Evolutionary conservation across 2,888 invertebrate genomes (phyloP).

Genomic region (Athalia rosae): DNA sequence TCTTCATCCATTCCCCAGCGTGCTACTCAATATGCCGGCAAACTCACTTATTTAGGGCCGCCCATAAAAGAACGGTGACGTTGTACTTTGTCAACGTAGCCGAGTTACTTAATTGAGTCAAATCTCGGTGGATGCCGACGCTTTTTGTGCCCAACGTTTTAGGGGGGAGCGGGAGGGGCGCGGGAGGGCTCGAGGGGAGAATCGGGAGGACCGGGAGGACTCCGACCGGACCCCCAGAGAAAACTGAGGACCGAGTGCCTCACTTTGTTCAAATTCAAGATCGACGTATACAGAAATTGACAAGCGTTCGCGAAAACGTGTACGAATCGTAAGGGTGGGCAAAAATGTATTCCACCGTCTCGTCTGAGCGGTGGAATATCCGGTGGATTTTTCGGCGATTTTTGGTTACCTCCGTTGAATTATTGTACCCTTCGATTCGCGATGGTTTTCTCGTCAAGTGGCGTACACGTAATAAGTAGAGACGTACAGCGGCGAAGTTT

Average conservation of each 20-base stretch:
- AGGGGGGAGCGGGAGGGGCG: constrained; percentile 6
- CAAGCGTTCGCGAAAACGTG: not conserved
- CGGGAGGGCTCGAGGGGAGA: not conserved
- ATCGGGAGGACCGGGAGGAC: no score
- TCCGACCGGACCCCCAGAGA: no score
- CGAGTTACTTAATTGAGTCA: constrained; percentile 68
- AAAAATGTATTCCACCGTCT: not conserved
- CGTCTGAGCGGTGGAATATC: not conserved
- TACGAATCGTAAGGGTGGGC: not conserved
- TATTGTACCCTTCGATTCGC: not conserved
- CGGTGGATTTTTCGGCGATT: not conserved
- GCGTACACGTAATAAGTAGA: not conserved
- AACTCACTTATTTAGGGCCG: constrained; percentile 65
- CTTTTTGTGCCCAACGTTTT: constrained; percentile 50
- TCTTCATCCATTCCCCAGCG: constrained; percentile 62
- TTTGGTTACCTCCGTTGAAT: not conserved
- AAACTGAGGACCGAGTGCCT: no score
- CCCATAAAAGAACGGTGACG: constrained; percentile 69
- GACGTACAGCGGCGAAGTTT: not conserved
- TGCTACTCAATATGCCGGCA: constrained; percentile 64
- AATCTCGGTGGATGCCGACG: constrained; percentile 61
- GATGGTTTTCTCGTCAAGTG: not conserved
- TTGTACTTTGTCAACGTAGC: constrained; percentile 67
- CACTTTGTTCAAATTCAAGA: no score
- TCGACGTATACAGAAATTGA: not conserved